Base-by-base conservation (phyloP, 2,797 vertebrate species). In the Leucoraja ocellata region DNA sequence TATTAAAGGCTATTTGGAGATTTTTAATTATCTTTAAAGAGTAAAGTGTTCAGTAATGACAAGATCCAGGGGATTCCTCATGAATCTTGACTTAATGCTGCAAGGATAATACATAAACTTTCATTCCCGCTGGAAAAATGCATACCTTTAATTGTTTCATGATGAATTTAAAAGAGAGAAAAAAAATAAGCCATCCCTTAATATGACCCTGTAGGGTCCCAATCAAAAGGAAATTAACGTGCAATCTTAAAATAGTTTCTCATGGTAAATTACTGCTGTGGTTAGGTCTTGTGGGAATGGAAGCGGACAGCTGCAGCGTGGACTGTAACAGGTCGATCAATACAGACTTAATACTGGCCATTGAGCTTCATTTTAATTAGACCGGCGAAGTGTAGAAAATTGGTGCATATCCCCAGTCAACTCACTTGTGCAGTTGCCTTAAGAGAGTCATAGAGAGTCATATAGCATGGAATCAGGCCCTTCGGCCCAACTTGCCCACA, bases 71-170 rank as follows among this genome's bases (percentile, higher is more conserved):
- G 14, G 58, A 58, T 58, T 28, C 81, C 54, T 81, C n/a, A 32
- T 4, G 54, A 61, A 84, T 61, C 25, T 61, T 54, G 10, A 94
- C 0, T 77, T 78, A 94, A 94, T 94, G 93, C 74, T 94, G 86
- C 28, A 95, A 94, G 95, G 83, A 94, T 86, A 77, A 91, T 93
- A 93, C 76, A 93, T 65, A 93, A 93, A 93, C 94, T 94, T 86
- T 94, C 94, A 94, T 95, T 96, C 83, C 95, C 81, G 93, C 10
- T 94, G 93, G 93, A 94, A 25, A 95, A 90, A 94, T 94, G 32
- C 11, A 7, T 90, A 94, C 93, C 93, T 95, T 94, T 93, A 95
- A 94, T 93, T 0, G 94, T 94, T 94, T 94, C 92, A 83, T 16
- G 94, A 93, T 18, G 93, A 93, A 94, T 78, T 94, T 94, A 1